Base-by-base conservation (phyloP, 2,113 vertebrate genomes). In the Atlantisia rogersi region DNA sequence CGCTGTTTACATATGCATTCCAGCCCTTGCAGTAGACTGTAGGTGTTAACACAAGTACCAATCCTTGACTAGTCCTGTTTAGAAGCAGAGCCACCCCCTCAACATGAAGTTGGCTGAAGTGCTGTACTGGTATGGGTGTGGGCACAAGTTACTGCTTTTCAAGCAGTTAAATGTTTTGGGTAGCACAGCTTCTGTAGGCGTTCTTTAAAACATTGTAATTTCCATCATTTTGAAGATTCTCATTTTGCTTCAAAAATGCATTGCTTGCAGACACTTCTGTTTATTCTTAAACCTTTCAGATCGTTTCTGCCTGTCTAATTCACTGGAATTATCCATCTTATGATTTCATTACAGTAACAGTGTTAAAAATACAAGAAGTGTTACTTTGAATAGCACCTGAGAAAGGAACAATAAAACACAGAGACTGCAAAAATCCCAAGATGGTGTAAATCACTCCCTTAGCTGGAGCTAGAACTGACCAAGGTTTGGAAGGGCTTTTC, bases 371-470 rank as follows among this genome's bases (percentile, higher is more conserved):
- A 68, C 6, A 40, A 35, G 13, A 78, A 35, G 0, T 37, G 5
- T 74, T 86, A 67, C 26, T 88, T 91, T 84, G 32, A 39, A 48
- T 93, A 73, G 92, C 93, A 88, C 26, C 28, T 95, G 58, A 82
- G 70, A 96, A 95, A 26, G 19, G 39, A 96, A 84, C 44, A 95
- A 39, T 89, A 96, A 89, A 87, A 95, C 79, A 59, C 35, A 80
- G 12, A 70, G 62, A 52, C 7, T 70, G 9, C 53, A 50, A 46
- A 93, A 58, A 35, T 60, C 46, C 31, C 53, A 84, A 63, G 39
- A 68, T 2, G 12, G 31, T 67, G n/a, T 92, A 91, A 90, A 86
- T 88, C 12, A 39, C 6, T 93, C 20, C 35, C 15, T 84, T 84
- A 55, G 9, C 40, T 48, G 55, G 24, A 10, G 63, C 8, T 42